Conservation (phyloP, 1,140 invertebrate genomes). For the Lepidotrigona ventralis region DNA sequence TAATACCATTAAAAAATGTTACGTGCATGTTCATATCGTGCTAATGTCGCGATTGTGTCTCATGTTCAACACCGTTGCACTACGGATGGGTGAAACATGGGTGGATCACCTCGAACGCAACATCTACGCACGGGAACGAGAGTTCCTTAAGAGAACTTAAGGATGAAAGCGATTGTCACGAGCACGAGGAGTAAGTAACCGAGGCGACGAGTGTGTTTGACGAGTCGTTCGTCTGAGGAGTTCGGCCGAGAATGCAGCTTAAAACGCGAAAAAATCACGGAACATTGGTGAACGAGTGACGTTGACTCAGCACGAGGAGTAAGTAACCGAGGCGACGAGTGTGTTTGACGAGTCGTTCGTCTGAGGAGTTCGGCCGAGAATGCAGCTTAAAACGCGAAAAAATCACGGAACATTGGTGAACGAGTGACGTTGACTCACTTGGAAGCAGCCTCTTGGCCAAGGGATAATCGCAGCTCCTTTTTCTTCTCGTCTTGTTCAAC, state of each 20-base stretch:
- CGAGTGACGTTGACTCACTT: background rate
- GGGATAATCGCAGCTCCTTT: too few relatives aligned
- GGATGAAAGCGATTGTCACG: background rate
- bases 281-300: background rate
- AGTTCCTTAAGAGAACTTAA: background rate
- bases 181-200: background rate
- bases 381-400: background rate
- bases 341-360: background rate
- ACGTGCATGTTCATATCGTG: too few relatives aligned
- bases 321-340: background rate
- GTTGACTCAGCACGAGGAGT: background rate
- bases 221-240: background rate
- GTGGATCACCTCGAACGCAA: background rate
- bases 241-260: background rate
- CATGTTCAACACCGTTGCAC: too few relatives aligned
- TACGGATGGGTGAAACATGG: background rate
- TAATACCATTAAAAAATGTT: too few relatives aligned
- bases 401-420: background rate
- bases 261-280: background rate
- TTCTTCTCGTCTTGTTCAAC: background rate
- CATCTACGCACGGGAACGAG: background rate
- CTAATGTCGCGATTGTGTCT: too few relatives aligned
- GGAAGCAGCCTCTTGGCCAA: background rate
- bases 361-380: background rate
- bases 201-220: background rate